Percentiles rank a stretch among this genome's conserved stretches.
phyloP scores from a whole-genome alignment of 2,797 vertebrate species.

The Artibeus jamaicensis region DNA sequence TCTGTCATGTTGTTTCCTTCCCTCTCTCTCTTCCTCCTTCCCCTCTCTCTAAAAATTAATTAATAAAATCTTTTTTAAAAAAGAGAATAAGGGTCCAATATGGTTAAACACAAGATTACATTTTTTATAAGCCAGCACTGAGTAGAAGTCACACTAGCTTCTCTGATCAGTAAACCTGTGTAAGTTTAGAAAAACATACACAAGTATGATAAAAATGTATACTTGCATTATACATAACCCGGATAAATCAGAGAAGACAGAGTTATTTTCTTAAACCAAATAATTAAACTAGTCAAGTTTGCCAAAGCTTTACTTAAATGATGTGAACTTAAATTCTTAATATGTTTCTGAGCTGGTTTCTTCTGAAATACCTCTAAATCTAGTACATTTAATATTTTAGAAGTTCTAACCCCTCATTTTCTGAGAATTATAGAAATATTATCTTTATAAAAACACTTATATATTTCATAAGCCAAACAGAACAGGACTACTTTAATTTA shows the following conservation, averaged over 20 bases:
- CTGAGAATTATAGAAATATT: background rate
- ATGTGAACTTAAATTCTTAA: slow-evolving; percentile 28
- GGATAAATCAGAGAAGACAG: slow-evolving; percentile 27
- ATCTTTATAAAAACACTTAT: background rate
- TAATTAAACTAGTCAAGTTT: slow-evolving; percentile 10
- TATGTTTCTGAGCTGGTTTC: background rate
- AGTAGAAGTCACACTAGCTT: background rate
- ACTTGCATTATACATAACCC: background rate
- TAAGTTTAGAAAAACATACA: slow-evolving; percentile 14
- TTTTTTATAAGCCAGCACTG: slow-evolving; percentile 34
- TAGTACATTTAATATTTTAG: slow-evolving; percentile 11
- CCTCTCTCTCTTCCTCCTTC: too few species aligned
- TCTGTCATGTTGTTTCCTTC: too few species aligned
- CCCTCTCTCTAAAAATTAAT: too few species aligned
- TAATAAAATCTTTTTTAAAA: too few species aligned
- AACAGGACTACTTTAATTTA: background rate
- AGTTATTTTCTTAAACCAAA: slow-evolving; percentile 24
- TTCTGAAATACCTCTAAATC: slow-evolving; percentile 31
- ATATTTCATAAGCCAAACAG: slow-evolving; percentile 5
- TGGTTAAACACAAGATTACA: slow-evolving; percentile 26
- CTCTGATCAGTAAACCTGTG: slow-evolving; percentile 4
- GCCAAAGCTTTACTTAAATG: slow-evolving; percentile 1
- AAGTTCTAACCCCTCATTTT: slow-evolving; percentile 7
- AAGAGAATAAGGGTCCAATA: background rate
- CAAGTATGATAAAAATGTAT: background rate